phyloP scores from a whole-genome alignment of 2,113 vertebrate species.

The Pterocles gutturalis region DNA sequence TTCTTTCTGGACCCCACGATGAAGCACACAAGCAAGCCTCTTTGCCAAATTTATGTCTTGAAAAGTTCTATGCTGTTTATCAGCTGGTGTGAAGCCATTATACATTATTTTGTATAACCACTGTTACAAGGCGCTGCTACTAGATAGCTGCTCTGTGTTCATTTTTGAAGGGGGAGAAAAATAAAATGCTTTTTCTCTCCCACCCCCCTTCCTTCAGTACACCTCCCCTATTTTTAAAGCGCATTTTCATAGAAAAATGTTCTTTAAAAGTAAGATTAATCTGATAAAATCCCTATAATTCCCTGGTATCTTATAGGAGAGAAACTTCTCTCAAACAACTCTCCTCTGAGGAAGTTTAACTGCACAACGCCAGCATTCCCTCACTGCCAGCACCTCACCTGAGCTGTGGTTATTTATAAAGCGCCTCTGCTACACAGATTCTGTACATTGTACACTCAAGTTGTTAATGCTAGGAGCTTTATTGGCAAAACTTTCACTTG shows the following conservation, averaged over 20 bases:
- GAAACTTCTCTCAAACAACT: background rate
- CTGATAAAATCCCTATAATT: background rate
- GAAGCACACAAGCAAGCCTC: background rate
- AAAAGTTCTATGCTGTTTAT: background rate
- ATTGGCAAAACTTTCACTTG: background rate
- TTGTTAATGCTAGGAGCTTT: background rate
- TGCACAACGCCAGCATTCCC: background rate
- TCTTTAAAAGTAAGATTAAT: background rate
- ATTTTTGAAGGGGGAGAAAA: background rate
- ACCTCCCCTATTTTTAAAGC: background rate
- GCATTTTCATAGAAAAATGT: background rate
- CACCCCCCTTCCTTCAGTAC: background rate
- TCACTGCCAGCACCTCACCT: background rate
- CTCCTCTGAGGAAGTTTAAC: background rate
- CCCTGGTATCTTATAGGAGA: background rate
- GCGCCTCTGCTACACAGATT: background rate
- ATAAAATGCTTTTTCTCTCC: background rate
- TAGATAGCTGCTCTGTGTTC: background rate
- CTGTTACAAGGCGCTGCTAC: background rate
- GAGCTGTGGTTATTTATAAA: background rate
- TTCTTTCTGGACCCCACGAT: background rate
- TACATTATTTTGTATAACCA: background rate
- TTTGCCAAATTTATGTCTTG: background rate
- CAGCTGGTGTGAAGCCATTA: background rate
- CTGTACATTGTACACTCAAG: accelerated